A percentile compares a stretch with the other conserved stretches of the same genome.
Conservation (phyloP, 2,797 vertebrate species). For the Buceros bicornis region DNA sequence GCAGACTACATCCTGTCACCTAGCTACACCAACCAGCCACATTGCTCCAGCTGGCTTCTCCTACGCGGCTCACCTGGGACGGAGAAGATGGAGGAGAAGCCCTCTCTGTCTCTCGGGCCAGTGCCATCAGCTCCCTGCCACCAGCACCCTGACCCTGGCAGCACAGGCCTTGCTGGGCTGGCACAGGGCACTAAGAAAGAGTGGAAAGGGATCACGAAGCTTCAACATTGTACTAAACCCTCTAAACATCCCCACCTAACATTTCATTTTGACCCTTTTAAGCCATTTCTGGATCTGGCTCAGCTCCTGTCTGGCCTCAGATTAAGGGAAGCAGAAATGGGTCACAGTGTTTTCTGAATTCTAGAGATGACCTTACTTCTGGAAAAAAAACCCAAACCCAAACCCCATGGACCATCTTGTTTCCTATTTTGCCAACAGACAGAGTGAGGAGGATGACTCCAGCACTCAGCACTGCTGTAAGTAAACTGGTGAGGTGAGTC, state of each 20-base stretch:
- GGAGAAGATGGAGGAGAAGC: not conserved
- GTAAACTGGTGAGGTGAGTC: not conserved
- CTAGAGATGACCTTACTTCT: not conserved
- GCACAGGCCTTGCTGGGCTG: not conserved
- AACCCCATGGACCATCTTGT: not conserved
- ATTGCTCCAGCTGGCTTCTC: not conserved
- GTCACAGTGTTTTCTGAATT: not conserved
- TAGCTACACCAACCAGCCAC: not conserved
- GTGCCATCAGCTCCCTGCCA: not conserved
- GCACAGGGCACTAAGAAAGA: not conserved
- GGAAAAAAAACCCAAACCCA: not conserved
- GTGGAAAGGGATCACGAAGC: not conserved
- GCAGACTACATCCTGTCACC: not conserved
- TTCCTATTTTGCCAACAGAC: not conserved
- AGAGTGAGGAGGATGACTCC: not conserved
- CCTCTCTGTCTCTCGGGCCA: not conserved
- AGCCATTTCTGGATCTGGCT: not conserved
- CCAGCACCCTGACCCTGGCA: not conserved
- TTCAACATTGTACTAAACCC: not conserved
- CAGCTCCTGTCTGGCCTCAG: not conserved
- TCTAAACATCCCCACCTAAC: not conserved
- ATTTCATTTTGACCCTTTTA: not conserved
- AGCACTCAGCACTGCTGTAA: not conserved
- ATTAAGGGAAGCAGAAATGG: not conserved
- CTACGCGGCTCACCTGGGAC: not conserved